Conservation (phyloP, 2,888 invertebrate species). For the Trichopoda pennipes region DNA sequence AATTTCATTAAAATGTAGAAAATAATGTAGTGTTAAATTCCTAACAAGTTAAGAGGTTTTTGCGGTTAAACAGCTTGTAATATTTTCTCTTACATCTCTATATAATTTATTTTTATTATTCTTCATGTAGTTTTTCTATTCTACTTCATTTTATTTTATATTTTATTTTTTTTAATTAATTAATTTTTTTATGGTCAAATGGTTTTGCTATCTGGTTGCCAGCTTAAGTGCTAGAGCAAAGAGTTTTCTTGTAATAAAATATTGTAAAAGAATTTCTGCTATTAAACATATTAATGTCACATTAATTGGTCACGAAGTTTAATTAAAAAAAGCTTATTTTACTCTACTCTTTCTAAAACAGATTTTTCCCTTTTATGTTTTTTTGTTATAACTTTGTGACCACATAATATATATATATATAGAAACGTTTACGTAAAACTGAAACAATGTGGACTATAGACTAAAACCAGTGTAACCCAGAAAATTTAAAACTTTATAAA, state of each 20-base stretch:
- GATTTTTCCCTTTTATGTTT: no score
- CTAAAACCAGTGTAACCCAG: no score
- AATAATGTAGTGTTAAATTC: constrained; percentile 65
- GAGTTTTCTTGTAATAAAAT: background rate
- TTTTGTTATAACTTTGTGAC: no score
- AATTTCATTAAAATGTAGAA: constrained; percentile 58
- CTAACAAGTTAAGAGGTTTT: constrained; percentile 55
- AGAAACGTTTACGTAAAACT: no score
- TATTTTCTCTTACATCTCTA: constrained; percentile 26
- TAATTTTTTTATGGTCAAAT: constrained; percentile 5
- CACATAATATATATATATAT: no score
- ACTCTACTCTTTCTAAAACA: no score
- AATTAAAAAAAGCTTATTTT: no score
- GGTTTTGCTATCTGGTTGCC: constrained; percentile 1
- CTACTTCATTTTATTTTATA: background rate
- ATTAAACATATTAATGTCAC: no score
- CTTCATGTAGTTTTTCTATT: constrained; percentile 10
- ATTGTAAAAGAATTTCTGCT: background rate
- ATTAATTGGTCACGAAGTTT: no score
- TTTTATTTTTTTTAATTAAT: constrained; percentile 3
- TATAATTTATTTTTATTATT: background rate
- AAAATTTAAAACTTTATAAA: no score
- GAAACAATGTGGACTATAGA: no score
- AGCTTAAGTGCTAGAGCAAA: background rate
- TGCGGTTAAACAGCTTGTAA: constrained; percentile 55